Conservation (phyloP, 2,797 vertebrate species). For the Catostomus latipinnis region DNA sequence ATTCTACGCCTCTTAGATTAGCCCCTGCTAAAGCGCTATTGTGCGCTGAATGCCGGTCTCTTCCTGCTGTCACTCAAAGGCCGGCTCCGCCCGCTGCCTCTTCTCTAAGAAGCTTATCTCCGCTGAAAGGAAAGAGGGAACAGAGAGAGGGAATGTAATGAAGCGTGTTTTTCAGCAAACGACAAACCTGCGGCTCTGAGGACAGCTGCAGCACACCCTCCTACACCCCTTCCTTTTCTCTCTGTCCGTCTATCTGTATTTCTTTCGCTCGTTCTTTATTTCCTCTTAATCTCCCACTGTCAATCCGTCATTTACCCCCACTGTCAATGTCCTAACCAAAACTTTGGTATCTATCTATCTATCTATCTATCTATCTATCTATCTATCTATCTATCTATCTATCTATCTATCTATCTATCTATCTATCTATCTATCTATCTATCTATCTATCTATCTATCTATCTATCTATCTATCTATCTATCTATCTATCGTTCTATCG, state of each 20-base stretch:
- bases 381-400: conserved; percentile 24
- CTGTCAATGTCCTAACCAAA: conserved; percentile 49
- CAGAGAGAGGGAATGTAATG: conserved; percentile 99
- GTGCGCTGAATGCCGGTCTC: conserved; percentile 99
- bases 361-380: conserved; percentile 35
- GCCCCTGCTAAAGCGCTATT: conserved; percentile 99
- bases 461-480: conserved; percentile 36
- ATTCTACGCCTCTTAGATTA: conserved; percentile 99
- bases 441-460: conserved; percentile 7
- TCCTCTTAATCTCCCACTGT: conserved; percentile 50
- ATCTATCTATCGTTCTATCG: neutral
- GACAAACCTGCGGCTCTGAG: conserved; percentile 96
- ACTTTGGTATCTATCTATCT: conserved; percentile 8
- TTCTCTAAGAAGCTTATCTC: conserved; percentile 99
- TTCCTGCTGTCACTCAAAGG: conserved; percentile 99
- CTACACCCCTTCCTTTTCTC: conserved; percentile 48
- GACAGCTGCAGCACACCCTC: conserved; percentile 94
- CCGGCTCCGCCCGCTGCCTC: conserved; percentile 95
- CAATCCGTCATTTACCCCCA: conserved; percentile 61
- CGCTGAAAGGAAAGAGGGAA: conserved; percentile 93
- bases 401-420: conserved; percentile 41
- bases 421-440: conserved; percentile 28
- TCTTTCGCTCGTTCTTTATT: conserved; percentile 57
- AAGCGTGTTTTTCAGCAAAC: conserved; percentile 99
- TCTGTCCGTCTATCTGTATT: conserved; percentile 46